Evolutionary conservation across 2,113 vertebrate species (phyloP).

Genomic region (Hymenochirus boettgeri): DNA sequence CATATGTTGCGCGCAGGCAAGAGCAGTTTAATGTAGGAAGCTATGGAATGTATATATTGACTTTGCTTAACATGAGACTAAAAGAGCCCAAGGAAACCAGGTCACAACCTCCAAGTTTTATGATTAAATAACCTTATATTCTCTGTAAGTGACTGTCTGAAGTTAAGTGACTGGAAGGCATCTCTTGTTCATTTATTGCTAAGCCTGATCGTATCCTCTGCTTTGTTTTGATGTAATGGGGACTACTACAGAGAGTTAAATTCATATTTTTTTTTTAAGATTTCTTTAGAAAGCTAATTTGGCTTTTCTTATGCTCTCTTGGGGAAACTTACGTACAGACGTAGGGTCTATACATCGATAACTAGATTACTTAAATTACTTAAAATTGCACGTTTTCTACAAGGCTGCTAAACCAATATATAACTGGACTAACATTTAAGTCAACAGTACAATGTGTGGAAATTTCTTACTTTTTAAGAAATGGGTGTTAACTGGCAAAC

Average conservation of each 20-base stretch:
- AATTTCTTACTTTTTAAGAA: too few species aligned
- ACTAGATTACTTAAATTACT: too few species aligned
- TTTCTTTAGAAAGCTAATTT: not conserved
- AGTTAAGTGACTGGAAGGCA: constrained; percentile 24
- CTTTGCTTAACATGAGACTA: not conserved
- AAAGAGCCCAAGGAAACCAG: not conserved
- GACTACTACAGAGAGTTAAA: not conserved
- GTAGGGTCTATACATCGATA: not conserved
- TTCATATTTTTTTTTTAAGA: not conserved
- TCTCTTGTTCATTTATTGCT: constrained; percentile 7
- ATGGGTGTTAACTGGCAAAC: too few species aligned
- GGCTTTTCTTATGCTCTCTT: not conserved
- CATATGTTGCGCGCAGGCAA: not conserved
- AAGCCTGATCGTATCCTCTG: constrained; percentile 14
- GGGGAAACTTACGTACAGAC: not conserved
- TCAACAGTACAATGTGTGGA: too few species aligned
- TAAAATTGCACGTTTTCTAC: not conserved
- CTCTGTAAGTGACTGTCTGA: constrained; percentile 8
- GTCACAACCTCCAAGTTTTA: not conserved
- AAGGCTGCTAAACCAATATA: not conserved
- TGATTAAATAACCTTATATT: constrained; percentile 21
- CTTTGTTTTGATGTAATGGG: constrained; percentile 11
- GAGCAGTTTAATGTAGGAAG: not conserved
- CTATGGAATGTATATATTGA: not conserved
- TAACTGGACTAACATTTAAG: too few species aligned